A percentile compares a stretch with the other conserved stretches of the same genome.
Evolutionary conservation across 2,888 invertebrate genomes (phyloP).

Genomic region (Xestobium rufovillosum): DNA sequence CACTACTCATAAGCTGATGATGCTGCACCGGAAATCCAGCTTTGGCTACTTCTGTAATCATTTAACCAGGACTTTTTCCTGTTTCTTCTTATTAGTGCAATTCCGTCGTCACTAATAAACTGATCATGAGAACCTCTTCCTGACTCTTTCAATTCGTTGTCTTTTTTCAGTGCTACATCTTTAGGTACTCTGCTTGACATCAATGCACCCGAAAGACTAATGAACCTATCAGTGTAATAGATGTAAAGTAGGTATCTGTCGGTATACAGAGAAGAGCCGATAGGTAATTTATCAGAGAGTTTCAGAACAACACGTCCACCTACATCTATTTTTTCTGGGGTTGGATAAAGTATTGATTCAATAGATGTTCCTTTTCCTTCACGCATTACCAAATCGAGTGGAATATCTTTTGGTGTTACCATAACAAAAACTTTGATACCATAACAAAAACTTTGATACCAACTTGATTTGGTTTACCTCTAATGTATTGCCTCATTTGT

Average conservation of each 20-base stretch:
- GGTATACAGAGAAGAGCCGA: constrained; percentile 15
- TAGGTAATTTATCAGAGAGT: constrained; percentile 19
- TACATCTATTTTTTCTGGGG: too few species aligned
- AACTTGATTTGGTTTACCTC: constrained; percentile 23
- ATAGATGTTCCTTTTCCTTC: too few species aligned
- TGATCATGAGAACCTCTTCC: constrained; percentile 11
- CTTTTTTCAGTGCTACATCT: too few species aligned
- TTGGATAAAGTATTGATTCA: too few species aligned
- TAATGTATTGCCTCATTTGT: constrained; percentile 19
- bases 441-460: too few species aligned
- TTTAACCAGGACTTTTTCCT: constrained; percentile 10
- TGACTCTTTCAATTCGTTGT: constrained; percentile 15
- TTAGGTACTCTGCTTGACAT: constrained; percentile 19
- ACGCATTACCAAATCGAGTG: constrained; percentile 26
- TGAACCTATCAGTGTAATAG: constrained; percentile 15
- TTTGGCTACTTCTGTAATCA: constrained; percentile 9
- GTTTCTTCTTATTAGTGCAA: too few species aligned
- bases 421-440: constrained; percentile 27
- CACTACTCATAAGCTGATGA: too few species aligned
- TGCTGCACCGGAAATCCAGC: constrained; percentile 11
- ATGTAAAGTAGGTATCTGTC: constrained; percentile 19
- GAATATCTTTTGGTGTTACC: constrained; percentile 23
- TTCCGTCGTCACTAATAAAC: constrained; percentile 8
- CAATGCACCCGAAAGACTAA: constrained; percentile 14
- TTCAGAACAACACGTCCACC: constrained; percentile 23